Evolutionary conservation across 2,797 vertebrate species (phyloP), one percentile per base, ranked within the genome.

Genomic region (Trachops cirrhosus): DNA sequence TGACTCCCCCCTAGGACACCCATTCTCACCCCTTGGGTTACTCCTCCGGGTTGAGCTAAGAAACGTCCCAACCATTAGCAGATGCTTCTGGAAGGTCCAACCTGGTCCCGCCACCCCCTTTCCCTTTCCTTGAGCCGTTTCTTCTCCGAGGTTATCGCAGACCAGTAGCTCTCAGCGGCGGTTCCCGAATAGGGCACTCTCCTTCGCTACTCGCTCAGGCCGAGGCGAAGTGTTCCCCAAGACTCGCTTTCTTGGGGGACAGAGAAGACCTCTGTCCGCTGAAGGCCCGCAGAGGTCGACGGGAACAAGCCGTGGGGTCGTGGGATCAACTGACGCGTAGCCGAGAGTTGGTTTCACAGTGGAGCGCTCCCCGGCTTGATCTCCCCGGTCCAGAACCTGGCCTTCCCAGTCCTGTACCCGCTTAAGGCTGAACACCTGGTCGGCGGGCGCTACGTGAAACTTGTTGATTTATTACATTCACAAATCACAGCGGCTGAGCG

Each of bases 391-490:
- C 41, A 67, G 83, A 87, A 22, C n/a, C 34, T 34, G 87, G 73
- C 46, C 46, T 44, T 2, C 71, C 62, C 39, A 7, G 6, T 44
- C 1, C 0, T 6, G 74, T 29, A 11, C 34, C 41, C 6, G 59
- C 29, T 21, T 11, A 18, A 19, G 48, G 19, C 64, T 46, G 15
- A 9, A 10, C 26, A 86, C 73, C 85, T 68, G 84, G 70, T 24
- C 32, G 71, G 52, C 11, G 14, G 71, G 52, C 11, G 14, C 18
- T n/a, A 34, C 4, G 0, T 4, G 75, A 83, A 93, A 96, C 95
- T 85, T 96, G 95, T 93, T 97, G 88, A 86, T 68, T 62, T 34
- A 3, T 44, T n/a, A 9, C 29, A 10, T 59, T 86, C 37, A 32
- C 70, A 50, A 29, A 37, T 68, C 67, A 39, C 82, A 15, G 67